Conservation (phyloP, 30 jellyfish, hydroid and myxozoan genomes). For the Clytia hemisphaerica region DNA sequence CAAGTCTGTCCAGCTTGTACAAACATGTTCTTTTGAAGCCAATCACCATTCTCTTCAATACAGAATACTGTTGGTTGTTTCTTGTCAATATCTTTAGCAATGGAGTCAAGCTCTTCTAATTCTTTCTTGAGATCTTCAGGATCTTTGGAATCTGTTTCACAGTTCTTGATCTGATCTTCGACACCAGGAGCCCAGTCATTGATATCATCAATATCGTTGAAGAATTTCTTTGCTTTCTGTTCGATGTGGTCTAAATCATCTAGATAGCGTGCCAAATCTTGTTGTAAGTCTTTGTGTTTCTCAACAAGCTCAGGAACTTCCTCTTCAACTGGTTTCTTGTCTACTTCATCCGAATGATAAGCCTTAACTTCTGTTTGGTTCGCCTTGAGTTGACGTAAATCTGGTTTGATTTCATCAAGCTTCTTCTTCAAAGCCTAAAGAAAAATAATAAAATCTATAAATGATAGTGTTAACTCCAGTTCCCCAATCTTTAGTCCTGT, state of each 20-base stretch:
- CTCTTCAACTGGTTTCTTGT: constrained; percentile 49
- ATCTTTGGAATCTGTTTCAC: constrained; percentile 46
- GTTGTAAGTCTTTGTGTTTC: constrained; percentile 40
- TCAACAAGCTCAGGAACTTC: constrained; percentile 42
- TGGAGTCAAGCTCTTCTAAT: constrained; percentile 44
- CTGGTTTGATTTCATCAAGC: constrained; percentile 42
- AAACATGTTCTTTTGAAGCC: constrained; percentile 69
- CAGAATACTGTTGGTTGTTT: constrained; percentile 25
- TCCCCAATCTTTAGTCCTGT: too few species aligned
- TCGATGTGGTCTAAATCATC: constrained; percentile 41
- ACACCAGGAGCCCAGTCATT: constrained; percentile 58
- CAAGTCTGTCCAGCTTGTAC: constrained; percentile 50
- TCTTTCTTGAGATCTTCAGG: constrained; percentile 53
- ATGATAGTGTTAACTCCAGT: background rate
- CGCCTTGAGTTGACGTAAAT: constrained; percentile 16
- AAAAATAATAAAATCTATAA: background rate
- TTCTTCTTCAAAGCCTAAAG: constrained; percentile 47
- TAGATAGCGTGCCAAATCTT: constrained; percentile 26
- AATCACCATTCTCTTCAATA: constrained; percentile 70
- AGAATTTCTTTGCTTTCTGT: constrained; percentile 51
- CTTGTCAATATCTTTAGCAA: constrained; percentile 54
- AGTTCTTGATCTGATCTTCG: constrained; percentile 30
- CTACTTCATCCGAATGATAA: constrained; percentile 33
- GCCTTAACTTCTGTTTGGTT: constrained; percentile 18
- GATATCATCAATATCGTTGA: constrained; percentile 38